Conservation (phyloP, 2,888 invertebrate genomes). For the Dryococelus australis region DNA sequence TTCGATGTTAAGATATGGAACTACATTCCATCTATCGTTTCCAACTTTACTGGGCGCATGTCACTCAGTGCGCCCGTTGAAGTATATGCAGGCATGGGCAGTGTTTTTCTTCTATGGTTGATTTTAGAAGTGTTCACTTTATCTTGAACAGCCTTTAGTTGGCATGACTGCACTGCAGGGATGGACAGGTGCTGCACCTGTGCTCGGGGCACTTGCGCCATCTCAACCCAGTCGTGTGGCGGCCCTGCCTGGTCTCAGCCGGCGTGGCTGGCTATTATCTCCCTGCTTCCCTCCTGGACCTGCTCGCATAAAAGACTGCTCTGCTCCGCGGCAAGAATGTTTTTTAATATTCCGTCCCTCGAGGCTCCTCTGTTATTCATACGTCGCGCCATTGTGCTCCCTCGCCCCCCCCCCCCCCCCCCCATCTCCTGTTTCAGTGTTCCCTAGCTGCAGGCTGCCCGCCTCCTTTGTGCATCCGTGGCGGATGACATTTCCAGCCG, state of each 20-base stretch:
- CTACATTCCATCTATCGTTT: too few species aligned
- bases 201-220: not conserved
- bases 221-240: too few species aligned
- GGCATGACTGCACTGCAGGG: not conserved
- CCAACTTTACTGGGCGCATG: too few species aligned
- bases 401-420: not conserved
- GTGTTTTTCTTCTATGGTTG: too few species aligned
- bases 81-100: too few species aligned
- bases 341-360: not conserved
- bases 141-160: too few species aligned
- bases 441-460: not conserved
- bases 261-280: not conserved
- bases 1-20: too few species aligned
- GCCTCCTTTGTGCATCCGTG: not conserved
- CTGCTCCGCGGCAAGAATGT: not conserved
- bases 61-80: too few species aligned
- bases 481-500: not conserved
- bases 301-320: not conserved
- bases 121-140: too few species aligned
- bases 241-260: too few species aligned
- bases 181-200: too few species aligned
- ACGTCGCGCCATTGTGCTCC: not conserved
- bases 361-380: constrained; percentile 7
- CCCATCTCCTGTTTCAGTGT: too few species aligned
- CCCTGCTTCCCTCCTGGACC: not conserved